Evolutionary conservation across 2,113 vertebrate genomes (phyloP), one percentile per base, ranked within the genome.

Genomic region (Tyto alba): DNA sequence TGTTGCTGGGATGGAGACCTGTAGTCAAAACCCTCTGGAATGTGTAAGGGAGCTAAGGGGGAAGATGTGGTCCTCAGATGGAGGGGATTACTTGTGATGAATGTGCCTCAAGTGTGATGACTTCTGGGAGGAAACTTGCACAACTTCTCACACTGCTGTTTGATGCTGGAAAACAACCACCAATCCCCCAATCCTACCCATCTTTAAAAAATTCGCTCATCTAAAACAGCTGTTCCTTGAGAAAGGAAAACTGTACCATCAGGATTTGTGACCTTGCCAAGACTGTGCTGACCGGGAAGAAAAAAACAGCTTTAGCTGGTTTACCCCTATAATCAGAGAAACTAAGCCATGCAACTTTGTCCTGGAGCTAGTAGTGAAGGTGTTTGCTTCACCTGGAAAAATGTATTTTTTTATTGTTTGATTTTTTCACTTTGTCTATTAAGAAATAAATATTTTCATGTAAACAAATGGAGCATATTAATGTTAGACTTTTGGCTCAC

Each of bases 221-320:
- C 84, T 85, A 55, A 84, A 75, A 2, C 12, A 41, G 38, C 64
- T n/a, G 53, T 79, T 75, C 12, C 32, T 55, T 32, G 16, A 45
- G 27, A 76, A 88, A 47, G 36, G 47, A 85, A 95, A 84, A 89
- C 30, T 72, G 72, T 21, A 64, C 13, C 10, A 62, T 86, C 81
- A 86, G 78, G 73, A 83, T 68, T 32, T 59, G 86, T 19, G 66
- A 57, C 43, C 30, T 69, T 67, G 34, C 6, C 20, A 74, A 71
- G 48, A 72, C 55, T 36, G 36, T 21, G 34, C 15, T 77, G 41
- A 76, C 81, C 74, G 77, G 60, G 82, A 96, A 88, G 63, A 62
- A 74, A 74, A 20, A 19, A 40, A 52, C 50, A 84, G 73, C 76
- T 88, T 88, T 75, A 90, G 68, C 66, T 96, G 84, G 77, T 93